Conservation (phyloP, 2,797 vertebrate genomes). For the Dryobates pubescens region DNA sequence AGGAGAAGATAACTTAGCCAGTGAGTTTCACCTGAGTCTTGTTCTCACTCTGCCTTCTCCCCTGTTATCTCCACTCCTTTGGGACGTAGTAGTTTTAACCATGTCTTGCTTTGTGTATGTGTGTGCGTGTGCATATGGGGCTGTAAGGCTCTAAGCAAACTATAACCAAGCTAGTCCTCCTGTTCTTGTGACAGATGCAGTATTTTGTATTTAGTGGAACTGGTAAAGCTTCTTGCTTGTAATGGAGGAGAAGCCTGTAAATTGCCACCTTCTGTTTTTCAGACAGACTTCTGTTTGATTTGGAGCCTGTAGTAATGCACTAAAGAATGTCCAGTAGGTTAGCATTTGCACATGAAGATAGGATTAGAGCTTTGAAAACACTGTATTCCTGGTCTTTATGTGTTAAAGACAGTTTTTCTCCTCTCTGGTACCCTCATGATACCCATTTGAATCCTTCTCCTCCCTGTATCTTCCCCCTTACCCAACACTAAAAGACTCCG, state of each 20-base stretch:
- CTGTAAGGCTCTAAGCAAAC: constrained; percentile 30
- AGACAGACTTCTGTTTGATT: background rate
- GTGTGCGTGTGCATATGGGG: background rate
- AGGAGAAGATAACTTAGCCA: constrained; percentile 87
- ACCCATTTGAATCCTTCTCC: constrained; percentile 79
- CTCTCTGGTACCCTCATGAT: constrained; percentile 76
- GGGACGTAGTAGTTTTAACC: background rate
- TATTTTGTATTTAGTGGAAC: constrained; percentile 59
- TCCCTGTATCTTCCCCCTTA: constrained; percentile 76
- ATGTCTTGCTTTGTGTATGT: constrained; percentile 34
- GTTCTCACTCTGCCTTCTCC: background rate
- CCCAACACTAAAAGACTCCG: constrained; percentile 86
- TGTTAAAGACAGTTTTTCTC: constrained; percentile 81
- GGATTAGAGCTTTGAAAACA: constrained; percentile 61
- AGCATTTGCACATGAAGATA: constrained; percentile 10
- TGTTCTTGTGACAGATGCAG: constrained; percentile 48
- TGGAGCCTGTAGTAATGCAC: background rate
- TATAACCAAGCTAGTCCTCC: constrained; percentile 12
- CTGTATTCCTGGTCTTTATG: constrained; percentile 77
- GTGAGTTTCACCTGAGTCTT: constrained; percentile 74
- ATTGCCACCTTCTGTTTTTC: constrained; percentile 21
- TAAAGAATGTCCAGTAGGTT: background rate
- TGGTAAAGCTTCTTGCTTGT: constrained; percentile 34
- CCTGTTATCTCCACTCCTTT: background rate
- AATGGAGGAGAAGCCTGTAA: constrained; percentile 53